A percentile compares a stretch with the other conserved stretches of the same genome.
These are phyloP conservation scores for Cavia porcellus DNA, from an alignment of 2,113 vertebrate species.

Conservation along the genomic window DNA sequence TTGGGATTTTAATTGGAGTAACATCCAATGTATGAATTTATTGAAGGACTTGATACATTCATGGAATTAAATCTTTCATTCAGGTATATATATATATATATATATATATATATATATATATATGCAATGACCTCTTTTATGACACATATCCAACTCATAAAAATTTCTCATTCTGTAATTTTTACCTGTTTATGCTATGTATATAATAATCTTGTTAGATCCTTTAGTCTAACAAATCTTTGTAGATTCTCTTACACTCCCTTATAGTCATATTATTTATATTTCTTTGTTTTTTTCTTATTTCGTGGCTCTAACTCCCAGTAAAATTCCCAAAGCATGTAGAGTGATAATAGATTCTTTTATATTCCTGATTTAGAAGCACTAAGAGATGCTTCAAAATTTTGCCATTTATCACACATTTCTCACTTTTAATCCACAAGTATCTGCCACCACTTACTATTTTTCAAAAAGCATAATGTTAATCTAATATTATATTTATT, in stretches of 20 bases:
- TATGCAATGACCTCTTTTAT: background rate
- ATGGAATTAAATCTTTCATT: background rate
- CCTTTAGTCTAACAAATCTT: background rate
- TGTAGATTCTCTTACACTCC: background rate
- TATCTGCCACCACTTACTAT: background rate
- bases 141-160: background rate
- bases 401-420: background rate
- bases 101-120: no score
- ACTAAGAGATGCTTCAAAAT: background rate
- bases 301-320: background rate
- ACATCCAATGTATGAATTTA: background rate
- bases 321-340: background rate
- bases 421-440: background rate
- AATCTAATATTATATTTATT: background rate
- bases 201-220: background rate
- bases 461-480: background rate
- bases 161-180: background rate
- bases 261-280: background rate
- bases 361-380: background rate
- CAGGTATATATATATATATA: no score
- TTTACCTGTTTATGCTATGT: background rate
- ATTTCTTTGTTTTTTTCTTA: background rate
- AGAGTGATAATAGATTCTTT: background rate
- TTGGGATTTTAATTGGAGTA: background rate
- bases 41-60: background rate